phyloP scores from a whole-genome alignment of 1,140 invertebrate genomes.

The Panulirus ornatus region DNA sequence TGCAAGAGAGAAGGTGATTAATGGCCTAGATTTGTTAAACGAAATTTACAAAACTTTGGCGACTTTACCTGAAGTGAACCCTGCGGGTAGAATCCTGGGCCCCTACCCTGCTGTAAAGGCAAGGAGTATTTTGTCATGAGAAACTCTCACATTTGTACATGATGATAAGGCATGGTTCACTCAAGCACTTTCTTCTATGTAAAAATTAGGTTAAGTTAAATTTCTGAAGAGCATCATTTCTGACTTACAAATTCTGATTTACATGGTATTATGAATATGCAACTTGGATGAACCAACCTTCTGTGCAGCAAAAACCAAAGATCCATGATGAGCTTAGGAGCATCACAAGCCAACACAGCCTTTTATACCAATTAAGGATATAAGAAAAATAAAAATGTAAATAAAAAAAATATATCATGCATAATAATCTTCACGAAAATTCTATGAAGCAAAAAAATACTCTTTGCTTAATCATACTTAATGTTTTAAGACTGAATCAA shows the following conservation, averaged over 20 bases:
- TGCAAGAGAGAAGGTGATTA: conserved; percentile 36
- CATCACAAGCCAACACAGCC: conserved; percentile 37
- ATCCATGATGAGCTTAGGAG: conserved; percentile 39
- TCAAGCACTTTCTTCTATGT: neutral
- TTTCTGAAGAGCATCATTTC: neutral
- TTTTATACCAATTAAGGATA: neutral
- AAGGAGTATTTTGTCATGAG: conserved; percentile 59
- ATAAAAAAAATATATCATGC: neutral
- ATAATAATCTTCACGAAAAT: neutral
- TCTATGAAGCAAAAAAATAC: neutral
- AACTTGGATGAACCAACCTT: conserved; percentile 35
- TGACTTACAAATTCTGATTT: no score
- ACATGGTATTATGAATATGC: neutral
- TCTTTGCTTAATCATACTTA: neutral
- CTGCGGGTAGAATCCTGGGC: conserved; percentile 52
- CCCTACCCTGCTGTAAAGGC: conserved; percentile 70
- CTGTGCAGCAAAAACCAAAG: conserved; percentile 25
- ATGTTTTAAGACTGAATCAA: neutral
- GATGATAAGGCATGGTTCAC: conserved; percentile 36
- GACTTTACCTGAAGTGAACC: conserved; percentile 60
- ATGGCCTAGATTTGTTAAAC: conserved; percentile 15
- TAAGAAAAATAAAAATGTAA: no score
- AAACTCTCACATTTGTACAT: conserved; percentile 51
- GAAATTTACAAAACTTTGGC: conserved; percentile 51
- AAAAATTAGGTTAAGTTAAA: neutral